Base-by-base conservation (phyloP, 2,888 invertebrate species). In the Leptinotarsa tumamoca region DNA sequence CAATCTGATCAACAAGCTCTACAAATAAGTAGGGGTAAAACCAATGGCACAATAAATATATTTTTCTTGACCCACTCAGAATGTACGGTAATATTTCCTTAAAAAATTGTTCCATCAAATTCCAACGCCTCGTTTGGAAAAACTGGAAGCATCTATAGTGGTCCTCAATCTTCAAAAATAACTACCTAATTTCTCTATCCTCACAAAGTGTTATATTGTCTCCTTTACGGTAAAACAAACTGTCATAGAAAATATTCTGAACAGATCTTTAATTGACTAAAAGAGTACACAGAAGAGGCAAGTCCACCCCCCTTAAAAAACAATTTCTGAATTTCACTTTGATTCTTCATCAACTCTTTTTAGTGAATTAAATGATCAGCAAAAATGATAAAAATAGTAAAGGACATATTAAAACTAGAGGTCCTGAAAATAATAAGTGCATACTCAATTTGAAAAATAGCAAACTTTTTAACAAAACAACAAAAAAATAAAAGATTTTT, bases 361-460 rank as follows among this genome's bases (percentile, higher is more conserved):
- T 43, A 13, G 43, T 43, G 10, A 43, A 43, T 43, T 43, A 43
- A 43, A 43, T 43, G 43, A 43, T 43, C 43, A 43, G 43, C 43
- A 43, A 43, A 43, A 43, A 43, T 43, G 1, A 43, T 13, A 43
- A 43, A 10, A 43, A 43, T 27, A 43, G 10, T 43, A 43, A 43
- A 43, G 43, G 43, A 13, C 10, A 43, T 43, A 43, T 10, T 43
- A 43, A 43, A 43, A 2, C 43, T 43, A 10, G 43, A 43, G 43
- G 43, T 43, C 43, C 43, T 43, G 43, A 43, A 43, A 43, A 43
- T 43, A 43, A 43, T 43, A 43, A 10, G 10, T 33, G 33, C 10
- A 10, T 10, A 33, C 33, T 33, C 10, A 10, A 33, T 33, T 33
- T 33, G 7, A 33, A 75, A 95, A 33, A 33, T 33, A 33, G 7